These are phyloP conservation scores for Dryobota labecula DNA, from an alignment of 2,888 invertebrate genomes.

Conservation along the genomic window DNA sequence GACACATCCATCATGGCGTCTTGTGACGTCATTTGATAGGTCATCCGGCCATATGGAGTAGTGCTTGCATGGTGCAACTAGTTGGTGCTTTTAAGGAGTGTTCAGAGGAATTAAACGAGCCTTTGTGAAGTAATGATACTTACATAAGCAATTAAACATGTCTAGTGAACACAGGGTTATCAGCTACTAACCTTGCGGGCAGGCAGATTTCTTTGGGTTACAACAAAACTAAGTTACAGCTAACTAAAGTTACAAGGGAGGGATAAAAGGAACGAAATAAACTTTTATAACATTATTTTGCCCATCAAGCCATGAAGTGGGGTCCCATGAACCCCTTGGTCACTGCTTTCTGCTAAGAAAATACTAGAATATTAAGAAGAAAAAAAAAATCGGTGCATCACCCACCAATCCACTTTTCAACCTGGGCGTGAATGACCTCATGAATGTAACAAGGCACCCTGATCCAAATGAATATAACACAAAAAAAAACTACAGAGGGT, in stretches of 20 bases:
- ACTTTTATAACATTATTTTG: background rate
- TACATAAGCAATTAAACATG: background rate
- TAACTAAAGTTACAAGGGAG: background rate
- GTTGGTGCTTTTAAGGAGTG: slow-evolving; percentile 3
- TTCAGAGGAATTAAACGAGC: background rate
- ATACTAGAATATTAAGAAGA: background rate
- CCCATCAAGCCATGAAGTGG: background rate
- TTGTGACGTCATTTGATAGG: slow-evolving; percentile 61
- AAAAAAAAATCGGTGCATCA: slow-evolving; percentile 26
- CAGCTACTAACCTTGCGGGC: background rate
- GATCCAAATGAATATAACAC: slow-evolving; percentile 70
- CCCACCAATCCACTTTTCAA: slow-evolving; percentile 31
- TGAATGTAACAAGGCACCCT: slow-evolving; percentile 63
- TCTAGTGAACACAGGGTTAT: background rate
- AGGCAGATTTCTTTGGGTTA: background rate
- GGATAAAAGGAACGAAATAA: background rate
- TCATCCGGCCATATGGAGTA: slow-evolving; percentile 43
- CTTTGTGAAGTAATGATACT: background rate
- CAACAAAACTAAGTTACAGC: background rate
- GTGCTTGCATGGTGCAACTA: slow-evolving; percentile 31
- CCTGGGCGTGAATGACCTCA: slow-evolving; percentile 65
- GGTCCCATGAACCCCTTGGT: background rate
- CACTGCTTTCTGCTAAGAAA: background rate
- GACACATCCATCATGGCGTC: slow-evolving; percentile 79
- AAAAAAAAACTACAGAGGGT: slow-evolving; percentile 71